A percentile compares a stretch with the other conserved stretches of the same genome.
These are phyloP conservation scores for Latrodectus hesperus DNA, from an alignment of 2,888 invertebrate genomes.

Conservation along the genomic window DNA sequence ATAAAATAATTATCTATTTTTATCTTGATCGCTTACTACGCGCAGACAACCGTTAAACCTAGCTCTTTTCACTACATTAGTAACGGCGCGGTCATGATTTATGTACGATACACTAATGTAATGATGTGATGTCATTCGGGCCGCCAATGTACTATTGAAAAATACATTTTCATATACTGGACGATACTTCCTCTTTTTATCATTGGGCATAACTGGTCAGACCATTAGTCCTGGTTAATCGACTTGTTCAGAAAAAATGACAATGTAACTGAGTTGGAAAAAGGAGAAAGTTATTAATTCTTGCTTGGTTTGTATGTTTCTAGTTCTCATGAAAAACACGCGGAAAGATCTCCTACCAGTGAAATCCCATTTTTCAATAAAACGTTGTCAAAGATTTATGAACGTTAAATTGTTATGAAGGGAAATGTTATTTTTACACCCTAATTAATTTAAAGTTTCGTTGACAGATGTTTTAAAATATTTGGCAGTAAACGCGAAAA, in stretches of 20 bases:
- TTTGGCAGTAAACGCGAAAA: too few relatives aligned
- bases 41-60: conserved; percentile 65
- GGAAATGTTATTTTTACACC: too few relatives aligned
- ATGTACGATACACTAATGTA: conserved; percentile 65
- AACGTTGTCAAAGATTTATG: too few relatives aligned
- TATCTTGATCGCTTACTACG: conserved; percentile 68
- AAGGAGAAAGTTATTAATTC: conserved; percentile 55
- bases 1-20: conserved; percentile 69
- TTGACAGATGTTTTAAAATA: too few relatives aligned
- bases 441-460: too few relatives aligned
- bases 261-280: conserved; percentile 27
- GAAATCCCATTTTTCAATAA: too few relatives aligned
- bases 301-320: conserved; percentile 32
- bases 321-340: background rate
- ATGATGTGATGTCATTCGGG: conserved; percentile 49
- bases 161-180: conserved; percentile 61
- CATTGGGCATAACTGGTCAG: conserved; percentile 15
- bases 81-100: conserved; percentile 65
- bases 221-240: conserved; percentile 54
- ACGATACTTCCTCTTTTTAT: conserved; percentile 8
- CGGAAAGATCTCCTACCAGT: too few relatives aligned
- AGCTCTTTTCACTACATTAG: conserved; percentile 66
- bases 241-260: conserved; percentile 41
- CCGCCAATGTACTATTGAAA: conserved; percentile 23
- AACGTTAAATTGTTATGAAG: too few relatives aligned